Conservation (phyloP, 2,888 invertebrate species). For the Trissolcus brochymenae region DNA sequence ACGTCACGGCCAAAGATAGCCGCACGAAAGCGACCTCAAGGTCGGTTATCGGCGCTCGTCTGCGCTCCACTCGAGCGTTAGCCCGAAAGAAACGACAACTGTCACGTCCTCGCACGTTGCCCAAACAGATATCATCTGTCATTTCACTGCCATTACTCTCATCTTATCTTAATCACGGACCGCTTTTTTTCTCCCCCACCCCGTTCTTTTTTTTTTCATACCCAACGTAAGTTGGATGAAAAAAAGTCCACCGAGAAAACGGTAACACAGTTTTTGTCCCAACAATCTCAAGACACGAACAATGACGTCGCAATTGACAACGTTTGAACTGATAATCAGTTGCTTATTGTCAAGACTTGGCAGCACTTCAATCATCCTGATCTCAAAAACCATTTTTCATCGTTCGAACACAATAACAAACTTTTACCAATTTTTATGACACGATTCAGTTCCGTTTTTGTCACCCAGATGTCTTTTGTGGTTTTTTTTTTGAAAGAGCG, state of each 20-base stretch:
- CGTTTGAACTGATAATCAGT: slow-evolving; percentile 18
- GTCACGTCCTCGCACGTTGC: slow-evolving; percentile 33
- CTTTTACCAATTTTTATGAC: too few species aligned
- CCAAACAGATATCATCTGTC: slow-evolving; percentile 41
- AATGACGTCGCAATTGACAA: slow-evolving; percentile 34
- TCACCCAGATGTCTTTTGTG: too few species aligned
- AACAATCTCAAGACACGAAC: too few species aligned
- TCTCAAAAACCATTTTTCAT: background rate
- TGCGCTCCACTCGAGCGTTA: background rate
- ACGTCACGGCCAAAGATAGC: slow-evolving; percentile 51
- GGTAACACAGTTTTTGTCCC: slow-evolving; percentile 37
- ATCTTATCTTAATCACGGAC: slow-evolving; percentile 38
- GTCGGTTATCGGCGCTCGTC: slow-evolving; percentile 35
- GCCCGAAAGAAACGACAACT: slow-evolving; percentile 30
- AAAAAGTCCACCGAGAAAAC: slow-evolving; percentile 31
- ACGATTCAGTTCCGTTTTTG: too few species aligned
- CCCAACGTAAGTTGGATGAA: slow-evolving; percentile 12
- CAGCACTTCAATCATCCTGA: too few species aligned
- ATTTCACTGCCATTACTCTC: slow-evolving; percentile 28
- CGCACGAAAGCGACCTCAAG: slow-evolving; percentile 61
- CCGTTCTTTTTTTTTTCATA: slow-evolving; percentile 17
- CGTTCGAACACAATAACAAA: background rate
- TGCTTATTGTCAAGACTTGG: background rate
- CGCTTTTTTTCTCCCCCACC: slow-evolving; percentile 1
- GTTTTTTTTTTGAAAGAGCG: too few species aligned